These are phyloP conservation scores for Beroe forskalii DNA, from an alignment of 37 sponge, comb jelly and placozoan genomes.

Conservation along the genomic window DNA sequence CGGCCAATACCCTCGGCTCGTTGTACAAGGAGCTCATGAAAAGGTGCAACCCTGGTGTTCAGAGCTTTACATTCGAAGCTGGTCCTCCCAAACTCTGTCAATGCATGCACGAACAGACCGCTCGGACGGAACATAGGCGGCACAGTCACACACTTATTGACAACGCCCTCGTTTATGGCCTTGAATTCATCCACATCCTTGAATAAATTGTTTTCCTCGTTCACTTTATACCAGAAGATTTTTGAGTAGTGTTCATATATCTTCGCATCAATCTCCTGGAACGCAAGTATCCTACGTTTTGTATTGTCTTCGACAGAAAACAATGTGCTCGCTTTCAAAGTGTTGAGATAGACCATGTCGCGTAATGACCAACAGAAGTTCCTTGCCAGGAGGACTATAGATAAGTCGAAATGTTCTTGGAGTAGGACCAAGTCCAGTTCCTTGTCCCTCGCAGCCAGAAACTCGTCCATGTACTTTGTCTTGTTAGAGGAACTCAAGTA, in stretches of 20 bases:
- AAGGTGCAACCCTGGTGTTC: too few species aligned
- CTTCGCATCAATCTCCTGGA: neutral
- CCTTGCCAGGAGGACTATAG: neutral
- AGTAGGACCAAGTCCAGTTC: slow-evolving; percentile 1
- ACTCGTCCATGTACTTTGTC: neutral
- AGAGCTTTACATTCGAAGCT: too few species aligned
- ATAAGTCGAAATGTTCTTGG: neutral
- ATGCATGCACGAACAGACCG: too few species aligned
- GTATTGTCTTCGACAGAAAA: neutral
- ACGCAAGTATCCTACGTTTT: neutral
- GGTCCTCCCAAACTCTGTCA: too few species aligned
- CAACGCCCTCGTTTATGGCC: neutral
- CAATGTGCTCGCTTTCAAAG: neutral
- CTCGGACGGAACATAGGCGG: too few species aligned
- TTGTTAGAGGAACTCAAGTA: neutral
- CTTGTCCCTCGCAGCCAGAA: neutral
- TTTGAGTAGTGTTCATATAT: slow-evolving; percentile 66
- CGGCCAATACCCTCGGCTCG: too few species aligned
- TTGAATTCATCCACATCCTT: neutral
- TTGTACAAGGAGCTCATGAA: too few species aligned
- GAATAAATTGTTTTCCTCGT: slow-evolving; percentile 70
- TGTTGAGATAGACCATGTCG: slow-evolving; percentile 10
- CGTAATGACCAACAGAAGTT: neutral
- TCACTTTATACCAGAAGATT: slow-evolving; percentile 66
- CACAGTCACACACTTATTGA: neutral